A percentile compares a stretch with the other conserved stretches of the same genome.
These are phyloP conservation scores for Dreissena rostriformis DNA, from an alignment of 1,140 invertebrate species.

Conservation along the genomic window DNA sequence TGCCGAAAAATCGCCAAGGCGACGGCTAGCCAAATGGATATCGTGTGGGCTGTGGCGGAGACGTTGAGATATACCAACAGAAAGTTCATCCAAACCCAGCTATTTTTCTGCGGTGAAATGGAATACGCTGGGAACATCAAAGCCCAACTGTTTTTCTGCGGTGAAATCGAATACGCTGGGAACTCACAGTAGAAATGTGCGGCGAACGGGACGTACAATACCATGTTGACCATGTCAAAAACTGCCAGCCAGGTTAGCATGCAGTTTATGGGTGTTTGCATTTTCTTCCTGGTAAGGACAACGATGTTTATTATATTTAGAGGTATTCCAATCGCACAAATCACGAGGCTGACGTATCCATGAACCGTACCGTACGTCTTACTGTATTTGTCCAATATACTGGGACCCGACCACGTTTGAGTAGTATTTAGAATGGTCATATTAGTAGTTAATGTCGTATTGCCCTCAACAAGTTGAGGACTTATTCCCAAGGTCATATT, in stretches of 20 bases:
- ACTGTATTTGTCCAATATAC: conserved; percentile 65
- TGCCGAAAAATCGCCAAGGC: conserved; percentile 96
- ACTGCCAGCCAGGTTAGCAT: conserved; percentile 93
- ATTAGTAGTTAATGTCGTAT: too few species aligned
- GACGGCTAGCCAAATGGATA: conserved; percentile 95
- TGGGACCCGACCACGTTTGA: neutral
- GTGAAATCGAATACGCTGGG: too few species aligned
- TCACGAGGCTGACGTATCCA: conserved; percentile 87
- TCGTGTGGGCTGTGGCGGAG: conserved; percentile 91
- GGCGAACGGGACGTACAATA: conserved; percentile 92
- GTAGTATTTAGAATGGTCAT: too few species aligned
- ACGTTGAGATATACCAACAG: conserved; percentile 84
- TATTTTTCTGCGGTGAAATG: conserved; percentile 57
- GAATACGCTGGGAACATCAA: too few species aligned
- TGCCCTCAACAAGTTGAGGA: too few species aligned
- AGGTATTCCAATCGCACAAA: conserved; percentile 93
- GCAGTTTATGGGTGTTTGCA: conserved; percentile 92
- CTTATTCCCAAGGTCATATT: too few species aligned
- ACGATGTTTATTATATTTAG: conserved; percentile 95
- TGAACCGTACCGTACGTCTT: conserved; percentile 83
- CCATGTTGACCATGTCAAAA: conserved; percentile 93
- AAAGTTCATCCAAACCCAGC: conserved; percentile 74
- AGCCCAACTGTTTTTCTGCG: too few species aligned
- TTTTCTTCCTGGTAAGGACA: conserved; percentile 92
- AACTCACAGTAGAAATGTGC: conserved; percentile 83